These are phyloP conservation scores for Cataglyphis cursor DNA, from an alignment of 2,888 invertebrate species.

Conservation along the genomic window DNA sequence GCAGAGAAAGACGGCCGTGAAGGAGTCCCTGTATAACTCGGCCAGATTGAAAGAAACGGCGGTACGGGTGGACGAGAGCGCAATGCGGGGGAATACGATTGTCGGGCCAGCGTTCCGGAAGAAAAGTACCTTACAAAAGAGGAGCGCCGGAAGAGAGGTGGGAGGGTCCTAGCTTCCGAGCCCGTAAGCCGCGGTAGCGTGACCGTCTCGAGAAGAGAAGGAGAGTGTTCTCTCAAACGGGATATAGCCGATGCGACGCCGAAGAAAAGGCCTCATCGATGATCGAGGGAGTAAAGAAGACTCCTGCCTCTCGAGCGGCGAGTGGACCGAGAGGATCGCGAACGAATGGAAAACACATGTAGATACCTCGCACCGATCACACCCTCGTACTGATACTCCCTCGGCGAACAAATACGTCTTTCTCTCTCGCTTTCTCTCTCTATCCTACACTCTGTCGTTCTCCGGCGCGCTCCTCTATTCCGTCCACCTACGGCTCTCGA, in stretches of 20 bases:
- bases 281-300: constrained; percentile 35
- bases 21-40: constrained; percentile 77
- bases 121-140: constrained; percentile 83
- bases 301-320: constrained; percentile 4
- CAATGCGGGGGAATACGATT: constrained; percentile 83
- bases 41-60: constrained; percentile 82
- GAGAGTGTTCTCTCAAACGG: constrained; percentile 36
- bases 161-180: constrained; percentile 59
- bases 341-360: constrained; percentile 85
- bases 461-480: constrained; percentile 19
- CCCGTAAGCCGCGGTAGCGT: constrained; percentile 58
- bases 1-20: constrained; percentile 45
- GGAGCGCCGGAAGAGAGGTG: constrained; percentile 66
- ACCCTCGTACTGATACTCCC: constrained; percentile 57
- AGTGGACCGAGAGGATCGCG: constrained; percentile 60
- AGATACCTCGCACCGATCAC: constrained; percentile 75
- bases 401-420: constrained; percentile 68
- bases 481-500: constrained; percentile 26
- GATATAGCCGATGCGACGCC: constrained; percentile 36
- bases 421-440: constrained; percentile 11
- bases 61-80: constrained; percentile 77
- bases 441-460: constrained; percentile 15
- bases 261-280: constrained; percentile 44
- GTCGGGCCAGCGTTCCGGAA: constrained; percentile 84
- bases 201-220: constrained; percentile 56